Evolutionary conservation across 2,888 invertebrate species (phyloP).

Genomic region (Gasteruption jaculator): DNA sequence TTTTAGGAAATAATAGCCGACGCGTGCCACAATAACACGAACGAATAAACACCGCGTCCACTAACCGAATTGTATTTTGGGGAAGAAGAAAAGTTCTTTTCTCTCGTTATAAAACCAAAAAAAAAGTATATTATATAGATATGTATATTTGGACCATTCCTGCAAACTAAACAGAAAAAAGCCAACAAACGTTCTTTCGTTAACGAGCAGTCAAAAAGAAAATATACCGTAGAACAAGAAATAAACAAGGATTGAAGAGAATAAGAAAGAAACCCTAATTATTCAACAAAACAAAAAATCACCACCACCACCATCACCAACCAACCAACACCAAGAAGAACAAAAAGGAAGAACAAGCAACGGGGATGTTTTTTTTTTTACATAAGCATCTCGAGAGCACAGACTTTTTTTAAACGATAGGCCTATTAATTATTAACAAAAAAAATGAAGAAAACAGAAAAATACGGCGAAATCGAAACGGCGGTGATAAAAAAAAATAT

Average conservation of each 20-base stretch:
- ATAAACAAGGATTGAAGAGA: conserved; percentile 17
- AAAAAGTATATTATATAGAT: conserved; percentile 51
- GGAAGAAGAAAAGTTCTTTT: conserved; percentile 51
- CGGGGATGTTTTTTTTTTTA: conserved; percentile 41
- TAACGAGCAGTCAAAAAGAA: conserved; percentile 43
- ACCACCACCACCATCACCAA: too few species aligned
- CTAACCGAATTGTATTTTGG: conserved; percentile 49
- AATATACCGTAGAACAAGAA: conserved; percentile 22
- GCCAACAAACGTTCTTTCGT: conserved; percentile 49
- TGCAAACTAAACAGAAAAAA: conserved; percentile 49
- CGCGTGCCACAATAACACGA: conserved; percentile 44
- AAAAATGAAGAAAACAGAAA: conserved; percentile 24
- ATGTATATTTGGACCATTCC: conserved; percentile 52
- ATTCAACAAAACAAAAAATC: too few species aligned
- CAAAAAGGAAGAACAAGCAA: conserved; percentile 26
- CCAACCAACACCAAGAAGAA: conserved; percentile 10
- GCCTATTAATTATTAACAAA: conserved; percentile 40
- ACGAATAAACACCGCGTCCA: conserved; percentile 48
- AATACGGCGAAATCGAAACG: too few species aligned
- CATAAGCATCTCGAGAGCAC: conserved; percentile 38
- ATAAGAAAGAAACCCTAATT: conserved; percentile 18
- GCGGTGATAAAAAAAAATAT: too few species aligned
- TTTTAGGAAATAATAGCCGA: conserved; percentile 48
- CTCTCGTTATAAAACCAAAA: conserved; percentile 52
- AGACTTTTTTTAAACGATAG: conserved; percentile 38